Base-by-base conservation (phyloP, 1,140 invertebrate species). In the Neoseiulus cucumeris region DNA sequence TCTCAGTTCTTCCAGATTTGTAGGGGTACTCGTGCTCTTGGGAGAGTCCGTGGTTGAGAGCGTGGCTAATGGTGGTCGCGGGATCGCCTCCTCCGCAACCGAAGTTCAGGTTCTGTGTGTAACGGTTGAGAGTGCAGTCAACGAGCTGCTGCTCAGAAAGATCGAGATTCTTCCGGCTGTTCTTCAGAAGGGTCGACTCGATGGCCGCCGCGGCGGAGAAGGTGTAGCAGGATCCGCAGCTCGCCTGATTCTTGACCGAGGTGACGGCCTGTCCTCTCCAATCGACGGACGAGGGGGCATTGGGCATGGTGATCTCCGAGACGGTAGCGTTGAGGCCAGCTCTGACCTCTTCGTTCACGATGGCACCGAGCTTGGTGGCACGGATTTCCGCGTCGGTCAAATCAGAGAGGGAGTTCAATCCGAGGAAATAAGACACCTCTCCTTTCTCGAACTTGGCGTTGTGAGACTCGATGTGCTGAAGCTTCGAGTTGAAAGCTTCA, bases 241-340 rank as follows among this genome's bases (percentile, higher is more conserved):
- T 42, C 12, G 71, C 76, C 72, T 81, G 80, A 68, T 77, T 72
- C 66, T 76, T 77, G 6, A 79, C 75, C n/a, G 72, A 69, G 1
- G 78, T 79, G 9, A 79, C 78, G 66, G 75, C 76, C 17, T 74
- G 75, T 0, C 64, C 70, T 41, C 77, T 73, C 77, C 77, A 79
- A 70, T 79, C 78, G 28, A 79, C 74, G 44, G 68, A 67, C 1
- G 68, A 68, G 0, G 72, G 72, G 1, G 25, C 20, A n/a, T 20
- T 41, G 33, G 28, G 29, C 18, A 29, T 41, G 5, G 28, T 64
- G 20, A 39, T 9, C 33, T 39, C 33, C 4, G 33, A 39, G 33
- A 39, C 9, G 33, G 33, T 6, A 39, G 33, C 33, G 33, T 39
- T 39, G 33, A 39, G 33, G 9, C 33, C 33, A 9, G 33, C 33